Evolutionary conservation across 2,113 vertebrate species (phyloP).

Genomic region (Odocoileus hemionus): DNA sequence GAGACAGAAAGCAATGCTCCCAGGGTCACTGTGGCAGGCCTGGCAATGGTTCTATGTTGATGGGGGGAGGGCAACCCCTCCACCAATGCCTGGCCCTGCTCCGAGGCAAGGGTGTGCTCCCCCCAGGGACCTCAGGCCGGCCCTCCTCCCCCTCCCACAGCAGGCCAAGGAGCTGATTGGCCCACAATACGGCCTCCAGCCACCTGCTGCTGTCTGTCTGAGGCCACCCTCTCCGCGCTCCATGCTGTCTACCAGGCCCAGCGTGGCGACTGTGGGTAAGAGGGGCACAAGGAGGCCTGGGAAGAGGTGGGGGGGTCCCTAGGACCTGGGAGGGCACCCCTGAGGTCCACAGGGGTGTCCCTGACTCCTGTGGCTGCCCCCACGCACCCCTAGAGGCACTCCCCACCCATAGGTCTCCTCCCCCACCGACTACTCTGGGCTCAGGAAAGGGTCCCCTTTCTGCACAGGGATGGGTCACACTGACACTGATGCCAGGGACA

Average conservation of each 20-base stretch:
- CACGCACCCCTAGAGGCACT: accelerated
- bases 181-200: neutral
- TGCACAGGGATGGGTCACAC: neutral
- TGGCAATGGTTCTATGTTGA: neutral
- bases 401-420: accelerated
- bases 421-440: neutral
- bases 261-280: slow-evolving; percentile 37
- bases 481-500: neutral
- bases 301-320: neutral
- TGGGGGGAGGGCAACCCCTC: neutral
- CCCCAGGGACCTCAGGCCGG: accelerated
- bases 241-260: neutral
- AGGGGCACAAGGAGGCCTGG: neutral
- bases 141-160: neutral
- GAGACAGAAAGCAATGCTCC: neutral
- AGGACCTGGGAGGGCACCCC: neutral
- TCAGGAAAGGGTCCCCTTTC: neutral
- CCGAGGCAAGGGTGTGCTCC: neutral
- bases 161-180: neutral
- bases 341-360: neutral
- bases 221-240: neutral
- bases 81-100: neutral
- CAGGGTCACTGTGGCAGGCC: neutral
- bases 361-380: neutral
- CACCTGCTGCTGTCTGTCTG: slow-evolving; percentile 41